phyloP scores from a whole-genome alignment of 2,113 vertebrate genomes.

The Fulica atra region DNA sequence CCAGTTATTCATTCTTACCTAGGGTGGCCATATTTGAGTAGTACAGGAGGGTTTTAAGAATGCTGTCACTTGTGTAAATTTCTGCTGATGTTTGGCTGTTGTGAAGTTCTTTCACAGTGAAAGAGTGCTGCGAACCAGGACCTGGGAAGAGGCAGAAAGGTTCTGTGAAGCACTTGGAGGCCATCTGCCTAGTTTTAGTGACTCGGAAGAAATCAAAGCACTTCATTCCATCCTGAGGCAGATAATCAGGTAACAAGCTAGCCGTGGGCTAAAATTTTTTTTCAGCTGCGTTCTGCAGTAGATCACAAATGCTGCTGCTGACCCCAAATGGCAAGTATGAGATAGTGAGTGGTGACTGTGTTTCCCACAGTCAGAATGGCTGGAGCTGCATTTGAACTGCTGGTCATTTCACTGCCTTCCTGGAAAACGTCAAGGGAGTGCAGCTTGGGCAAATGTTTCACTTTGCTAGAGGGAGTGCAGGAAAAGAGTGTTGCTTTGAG shows the following conservation, averaged over 20 bases:
- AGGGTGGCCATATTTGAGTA: not conserved
- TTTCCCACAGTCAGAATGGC: not conserved
- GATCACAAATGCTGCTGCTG: not conserved
- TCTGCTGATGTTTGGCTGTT: not conserved
- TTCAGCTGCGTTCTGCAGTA: not conserved
- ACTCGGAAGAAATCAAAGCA: slow-evolving; percentile 75
- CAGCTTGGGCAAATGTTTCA: not conserved
- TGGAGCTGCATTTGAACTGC: slow-evolving; percentile 19
- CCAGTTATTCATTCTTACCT: not conserved
- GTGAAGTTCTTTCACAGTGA: slow-evolving; percentile 90
- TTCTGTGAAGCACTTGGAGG: slow-evolving; percentile 91
- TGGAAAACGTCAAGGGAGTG: slow-evolving; percentile 32
- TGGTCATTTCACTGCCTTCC: not conserved
- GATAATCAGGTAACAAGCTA: slow-evolving; percentile 82
- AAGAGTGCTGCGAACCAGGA: slow-evolving; percentile 86
- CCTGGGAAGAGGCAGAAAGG: slow-evolving; percentile 92
- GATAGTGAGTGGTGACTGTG: not conserved
- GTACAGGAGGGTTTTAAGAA: not conserved
- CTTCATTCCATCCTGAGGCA: slow-evolving; percentile 81
- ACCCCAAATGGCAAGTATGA: not conserved
- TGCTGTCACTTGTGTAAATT: not conserved
- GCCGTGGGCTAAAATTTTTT: not conserved
- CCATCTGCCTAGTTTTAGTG: slow-evolving; percentile 87
- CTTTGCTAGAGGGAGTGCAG: not conserved
- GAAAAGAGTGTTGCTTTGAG: not conserved